Base-by-base conservation (phyloP, 2,888 invertebrate species). In the Crocallis elinguaria region DNA sequence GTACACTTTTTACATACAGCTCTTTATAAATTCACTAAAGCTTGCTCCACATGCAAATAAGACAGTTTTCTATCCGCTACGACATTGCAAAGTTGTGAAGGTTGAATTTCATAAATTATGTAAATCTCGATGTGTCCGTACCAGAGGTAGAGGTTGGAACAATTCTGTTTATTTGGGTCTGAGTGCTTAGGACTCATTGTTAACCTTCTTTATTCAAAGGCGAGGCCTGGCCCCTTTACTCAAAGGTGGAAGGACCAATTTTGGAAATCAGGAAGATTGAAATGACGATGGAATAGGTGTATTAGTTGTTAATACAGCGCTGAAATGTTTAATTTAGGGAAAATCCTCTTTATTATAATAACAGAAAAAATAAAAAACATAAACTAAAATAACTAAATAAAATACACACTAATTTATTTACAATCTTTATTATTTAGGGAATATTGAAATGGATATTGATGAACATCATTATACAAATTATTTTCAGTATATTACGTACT, bases 131-230 rank as follows among this genome's bases (percentile, higher is more conserved):
- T 57, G 55, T 59, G 43, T 49, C 48, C 48, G 25, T 30, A 46
- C 48, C 49, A 52, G 42, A 51, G 59, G 61, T 57, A 54, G 51
- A 49, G 51, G 46, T 51, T 43, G 37, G 60, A 52, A 61, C 58
- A 50, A 51, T 59, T 57, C 52, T 64, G 61, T 61, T 64, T 64
- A 61, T 64, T 64, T 59, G 59, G 63, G 61, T 49, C 36, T 57
- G 58, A 60, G 63, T 64, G 55, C 59, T 64, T 55, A 59, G 59
- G 63, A 39, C 52, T 42, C 49, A 50, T 51, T 61, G 61, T 61
- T 56, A 52, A 38, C 45, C 55, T 49, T 27, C 12, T 9, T 32
- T 12, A n/a, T 12, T 19, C 33, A 21, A 27, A 12, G 16, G 19
- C 3, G 12, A 32, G 4, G 11, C 5, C 8, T n/a, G 37, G 7